Evolutionary conservation across 2,113 vertebrate species (phyloP), one percentile per base, ranked within the genome.

Genomic region (Rhipidura dahli): DNA sequence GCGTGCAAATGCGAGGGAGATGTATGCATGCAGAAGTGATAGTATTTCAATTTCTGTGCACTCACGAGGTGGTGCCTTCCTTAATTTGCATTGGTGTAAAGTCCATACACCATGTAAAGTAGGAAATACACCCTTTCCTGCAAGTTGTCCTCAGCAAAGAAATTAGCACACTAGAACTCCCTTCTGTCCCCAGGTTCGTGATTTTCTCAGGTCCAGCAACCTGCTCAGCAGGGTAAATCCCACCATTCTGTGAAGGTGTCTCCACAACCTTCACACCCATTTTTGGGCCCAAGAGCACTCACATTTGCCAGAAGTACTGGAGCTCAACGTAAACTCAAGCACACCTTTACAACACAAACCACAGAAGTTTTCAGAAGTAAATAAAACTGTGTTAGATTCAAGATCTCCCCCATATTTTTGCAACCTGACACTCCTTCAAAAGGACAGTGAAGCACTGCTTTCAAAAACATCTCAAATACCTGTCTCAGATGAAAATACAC

Each of bases 21-120:
- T 37, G 3, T 13, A 30, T 3, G 7, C 33, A 22, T 7, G 12
- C 9, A 7, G 1, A 2, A 94, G 44, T 17, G 33, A 78, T 4
- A 93, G n/a, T 22, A 56, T 59, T 81, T 86, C 7, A 33, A 31
- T 37, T 83, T 77, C 39, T 23, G 24, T 9, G 37, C 16, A 4
- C 39, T 70, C 51, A 13, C 2, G 3, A 83, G 49, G 47, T 84
- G 28, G 9, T 33, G 24, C 10, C 50, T 82, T 85, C 54, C 23
- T 33, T 14, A 23, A 27, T n/a, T 37, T 85, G 16, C 15, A 1
- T 8, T 44, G 21, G 11, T 13, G 0, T 47, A 5, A 71, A 82
- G 47, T 42, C 60, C 51, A 21, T 3, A 33, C 1, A 20, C 11
- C 10, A 42, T 0, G 2, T 45, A 28, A 64, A 76, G 23, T 5